phyloP scores from a whole-genome alignment of 2,113 vertebrate species.

The Saimiri boliviensis region DNA sequence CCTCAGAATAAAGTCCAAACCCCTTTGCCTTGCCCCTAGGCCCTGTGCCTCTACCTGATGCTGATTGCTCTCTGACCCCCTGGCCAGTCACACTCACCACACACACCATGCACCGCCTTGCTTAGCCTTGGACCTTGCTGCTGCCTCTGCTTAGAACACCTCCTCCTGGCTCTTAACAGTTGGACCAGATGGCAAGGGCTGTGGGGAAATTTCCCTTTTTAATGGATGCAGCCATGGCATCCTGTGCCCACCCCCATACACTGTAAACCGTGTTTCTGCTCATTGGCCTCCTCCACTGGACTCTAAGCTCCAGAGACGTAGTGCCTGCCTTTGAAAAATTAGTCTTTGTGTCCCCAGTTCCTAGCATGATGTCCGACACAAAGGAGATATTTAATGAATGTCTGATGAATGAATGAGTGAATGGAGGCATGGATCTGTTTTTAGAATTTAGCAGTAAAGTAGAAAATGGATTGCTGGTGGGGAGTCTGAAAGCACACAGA shows the following conservation, averaged over 20 bases:
- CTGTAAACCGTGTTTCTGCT: not conserved
- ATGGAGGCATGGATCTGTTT: conserved; percentile 21
- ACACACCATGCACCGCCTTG: too few species aligned
- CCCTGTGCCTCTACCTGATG: not conserved
- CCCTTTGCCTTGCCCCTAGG: not conserved
- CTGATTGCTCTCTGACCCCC: not conserved
- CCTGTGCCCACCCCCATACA: too few species aligned
- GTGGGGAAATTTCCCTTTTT: not conserved
- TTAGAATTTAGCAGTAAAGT: conserved; percentile 53
- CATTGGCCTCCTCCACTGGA: not conserved
- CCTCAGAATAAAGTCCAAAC: not conserved
- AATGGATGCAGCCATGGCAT: not conserved
- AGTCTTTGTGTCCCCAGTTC: not conserved
- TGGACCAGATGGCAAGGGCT: not conserved
- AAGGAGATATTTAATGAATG: conserved; percentile 11
- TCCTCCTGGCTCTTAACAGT: not conserved
- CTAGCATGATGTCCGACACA: not conserved
- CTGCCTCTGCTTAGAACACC: not conserved
- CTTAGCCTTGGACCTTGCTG: not conserved
- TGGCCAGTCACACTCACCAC: not conserved
- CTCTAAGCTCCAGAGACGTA: not conserved
- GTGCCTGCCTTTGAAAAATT: not conserved
- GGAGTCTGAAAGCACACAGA: not conserved
- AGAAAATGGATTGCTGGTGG: conserved; percentile 21
- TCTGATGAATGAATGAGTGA: not conserved